Percentiles rank a stretch among this genome's conserved stretches.
Conservation (phyloP, 2,113 vertebrate species). For the Gasterosteus nipponicus region DNA sequence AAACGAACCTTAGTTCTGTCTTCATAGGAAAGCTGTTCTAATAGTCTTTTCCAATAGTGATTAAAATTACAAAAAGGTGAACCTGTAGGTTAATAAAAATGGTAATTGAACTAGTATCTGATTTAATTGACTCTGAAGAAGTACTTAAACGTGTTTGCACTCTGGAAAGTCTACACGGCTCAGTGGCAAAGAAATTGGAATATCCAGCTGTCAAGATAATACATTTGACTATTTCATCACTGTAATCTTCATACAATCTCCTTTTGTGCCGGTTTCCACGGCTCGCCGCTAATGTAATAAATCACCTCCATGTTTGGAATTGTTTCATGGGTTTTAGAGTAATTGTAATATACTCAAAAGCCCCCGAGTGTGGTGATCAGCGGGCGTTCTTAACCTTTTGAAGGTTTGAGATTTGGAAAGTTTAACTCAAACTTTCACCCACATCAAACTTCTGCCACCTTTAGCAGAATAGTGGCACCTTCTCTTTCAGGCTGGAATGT, state of each 20-base stretch:
- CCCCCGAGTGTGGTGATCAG: constrained; percentile 29
- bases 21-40: constrained; percentile 72
- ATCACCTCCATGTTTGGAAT: constrained; percentile 71
- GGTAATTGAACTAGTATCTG: constrained; percentile 80
- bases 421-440: constrained; percentile 38
- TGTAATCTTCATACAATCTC: constrained; percentile 79
- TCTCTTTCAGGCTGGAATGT: background rate
- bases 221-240: constrained; percentile 80
- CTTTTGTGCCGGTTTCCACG: constrained; percentile 69
- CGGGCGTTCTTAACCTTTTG: constrained; percentile 39
- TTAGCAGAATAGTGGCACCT: background rate
- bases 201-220: constrained; percentile 82
- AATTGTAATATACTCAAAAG: constrained; percentile 54
- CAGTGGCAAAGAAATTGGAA: constrained; percentile 76
- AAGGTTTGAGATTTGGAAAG: constrained; percentile 53
- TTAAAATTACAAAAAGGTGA: constrained; percentile 77
- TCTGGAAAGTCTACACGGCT: constrained; percentile 74
- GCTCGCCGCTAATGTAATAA: constrained; percentile 67
- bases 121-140: constrained; percentile 79
- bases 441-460: constrained; percentile 19
- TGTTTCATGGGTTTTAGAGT: constrained; percentile 59
- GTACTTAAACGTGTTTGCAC: constrained; percentile 78
- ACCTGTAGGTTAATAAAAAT: constrained; percentile 80
- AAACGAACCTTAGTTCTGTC: constrained; percentile 71
- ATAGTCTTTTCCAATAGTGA: constrained; percentile 73